Evolutionary conservation across 2,888 invertebrate genomes (phyloP), one percentile per base, ranked within the genome.

Genomic region (Asteroscopus sphinx): DNA sequence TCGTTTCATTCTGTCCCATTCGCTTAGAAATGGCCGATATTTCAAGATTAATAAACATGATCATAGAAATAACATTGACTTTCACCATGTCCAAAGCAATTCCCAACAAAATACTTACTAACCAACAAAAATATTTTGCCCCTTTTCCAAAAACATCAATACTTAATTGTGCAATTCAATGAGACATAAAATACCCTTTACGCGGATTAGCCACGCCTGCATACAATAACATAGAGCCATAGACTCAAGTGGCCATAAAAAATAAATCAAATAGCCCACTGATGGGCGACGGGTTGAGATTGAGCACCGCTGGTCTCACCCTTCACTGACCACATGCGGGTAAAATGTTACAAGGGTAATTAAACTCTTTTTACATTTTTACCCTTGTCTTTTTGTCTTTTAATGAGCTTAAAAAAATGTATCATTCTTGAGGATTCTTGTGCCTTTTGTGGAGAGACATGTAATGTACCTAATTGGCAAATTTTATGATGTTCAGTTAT

Each of bases 171-270:
- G 37, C 69, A 69, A 69, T 53, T 45, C 41, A 69, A 64, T 64
- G 55, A 41, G 42, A 49, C 33, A 36, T 48, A 73, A 21, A 67
- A 67, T 63, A 68, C 65, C 68, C 58, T 74, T 75, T 58, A 54
- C 65, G 21, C 41, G 61, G 77, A 89, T 92, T 92, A 87, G 86
- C 70, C 76, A 89, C 92, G 93, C 92, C 92, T 82, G 92, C 92
- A 93, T 92, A 76, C 70, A 80, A 81, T 73, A 53, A 60, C 60
- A 67, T 44, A 39, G 40, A 77, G 80, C 76, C 76, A 6, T 21
- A 81, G 30, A 77, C 80, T 81, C 76, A 82, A 85, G 76, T 78
- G 81, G 79, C 66, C 79, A 85, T 89, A 89, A 90, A 91, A 87
- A 91, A 89, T 88, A 90, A 91, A 92, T 92, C 90, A 83, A 79